Base-by-base conservation (phyloP, 92 coral and sea anemone species). In the Porites evermanni region DNA sequence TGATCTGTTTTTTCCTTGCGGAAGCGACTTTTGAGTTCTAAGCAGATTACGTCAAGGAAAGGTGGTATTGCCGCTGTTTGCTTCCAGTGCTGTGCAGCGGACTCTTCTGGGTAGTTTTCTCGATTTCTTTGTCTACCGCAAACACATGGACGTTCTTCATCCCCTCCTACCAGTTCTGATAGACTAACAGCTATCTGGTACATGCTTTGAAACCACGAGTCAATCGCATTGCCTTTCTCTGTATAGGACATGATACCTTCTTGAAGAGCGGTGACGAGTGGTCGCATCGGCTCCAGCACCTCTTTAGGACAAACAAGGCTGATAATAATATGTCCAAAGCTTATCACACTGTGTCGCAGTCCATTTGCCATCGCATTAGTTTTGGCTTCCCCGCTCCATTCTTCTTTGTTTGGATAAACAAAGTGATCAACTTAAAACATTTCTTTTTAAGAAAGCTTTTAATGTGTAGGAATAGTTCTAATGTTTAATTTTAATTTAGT, bases 341-440 rank as follows among this genome's bases (percentile, higher is more conserved):
- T 80, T 78, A 75, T 89, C 89, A 88, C 78, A 56, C 89, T 92
- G 64, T 86, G 91, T 77, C 85, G 88, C 85, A 91, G 93, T 74
- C 96, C 94, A 91, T 88, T 91, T 69, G 94, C 94, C 72, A 85
- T 65, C 47, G 87, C 88, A 76, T 80, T 91, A 29, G 91, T 91
- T 74, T 89, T 78, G 75, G 85, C 79, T 68, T 91, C 93, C 93
- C 90, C 91, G 84, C 81, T 88, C 97, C 93, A 91, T 19, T 76
- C 79, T 24, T 89, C 26, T 24, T 24, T 24, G 26, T 24, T 24
- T 24, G 26, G 26, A 24, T 24, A 24, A 24, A 24, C 26, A 24
- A 24, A 24, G 26, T 24, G 26, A 24, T 24, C 26, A 24, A 24
- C 26, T 24, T 24, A 24, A 24, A 24, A 24, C 0, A 24, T 24